Evolutionary conservation across 1,140 invertebrate genomes (phyloP).

Genomic region (Drosophila gunungcola): DNA sequence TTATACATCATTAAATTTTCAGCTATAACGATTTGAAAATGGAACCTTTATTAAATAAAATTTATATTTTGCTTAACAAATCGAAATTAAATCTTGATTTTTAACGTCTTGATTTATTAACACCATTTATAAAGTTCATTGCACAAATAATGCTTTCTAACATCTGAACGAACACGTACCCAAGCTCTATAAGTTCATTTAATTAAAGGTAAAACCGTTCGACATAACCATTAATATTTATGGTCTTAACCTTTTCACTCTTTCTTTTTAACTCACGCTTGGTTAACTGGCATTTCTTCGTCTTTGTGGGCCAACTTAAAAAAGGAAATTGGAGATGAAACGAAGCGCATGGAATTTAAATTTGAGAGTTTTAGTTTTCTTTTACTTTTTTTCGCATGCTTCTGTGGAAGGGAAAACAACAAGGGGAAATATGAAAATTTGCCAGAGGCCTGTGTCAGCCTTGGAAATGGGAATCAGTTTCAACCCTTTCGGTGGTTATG

Average conservation of each 20-base stretch:
- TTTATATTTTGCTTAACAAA: too few species aligned
- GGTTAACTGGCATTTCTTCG: slow-evolving; percentile 42
- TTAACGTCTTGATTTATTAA: background rate
- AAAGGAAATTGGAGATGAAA: slow-evolving; percentile 59
- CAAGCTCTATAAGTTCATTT: slow-evolving; percentile 25
- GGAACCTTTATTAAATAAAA: too few species aligned
- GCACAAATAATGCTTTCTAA: background rate
- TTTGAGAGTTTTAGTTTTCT: slow-evolving; percentile 52
- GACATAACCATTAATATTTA: slow-evolving; percentile 41
- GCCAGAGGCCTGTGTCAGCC: slow-evolving; percentile 26
- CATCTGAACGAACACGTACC: slow-evolving; percentile 1
- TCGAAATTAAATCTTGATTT: too few species aligned
- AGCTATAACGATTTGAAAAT: too few species aligned
- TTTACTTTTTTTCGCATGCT: slow-evolving; percentile 18
- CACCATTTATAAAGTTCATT: background rate
- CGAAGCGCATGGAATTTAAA: slow-evolving; percentile 64
- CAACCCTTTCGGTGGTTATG: slow-evolving; percentile 32
- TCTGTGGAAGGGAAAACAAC: slow-evolving; percentile 12
- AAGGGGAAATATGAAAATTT: slow-evolving; percentile 43
- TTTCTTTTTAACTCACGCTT: slow-evolving; percentile 30
- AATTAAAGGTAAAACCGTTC: slow-evolving; percentile 37
- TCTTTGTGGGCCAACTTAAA: slow-evolving; percentile 46
- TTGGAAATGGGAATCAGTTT: slow-evolving; percentile 25
- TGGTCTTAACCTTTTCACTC: slow-evolving; percentile 32
- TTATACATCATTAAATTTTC: background rate